Evolutionary conservation across 2,888 invertebrate species (phyloP).

Genomic region (Leptura quadrifasciata): DNA sequence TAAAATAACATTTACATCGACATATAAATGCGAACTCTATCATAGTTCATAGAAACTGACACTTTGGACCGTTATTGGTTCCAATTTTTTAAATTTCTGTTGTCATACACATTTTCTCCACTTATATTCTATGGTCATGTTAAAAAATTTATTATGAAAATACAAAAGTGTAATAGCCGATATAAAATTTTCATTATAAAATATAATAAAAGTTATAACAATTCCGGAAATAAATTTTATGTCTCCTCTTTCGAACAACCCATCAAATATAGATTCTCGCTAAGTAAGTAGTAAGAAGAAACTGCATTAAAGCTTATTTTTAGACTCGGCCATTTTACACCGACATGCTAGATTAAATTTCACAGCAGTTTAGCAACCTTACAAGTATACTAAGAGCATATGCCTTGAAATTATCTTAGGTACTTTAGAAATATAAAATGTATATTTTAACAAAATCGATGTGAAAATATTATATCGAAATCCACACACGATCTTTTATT

Average conservation of each 20-base stretch:
- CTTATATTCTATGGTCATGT: too few species aligned
- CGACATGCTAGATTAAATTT: conserved; percentile 48
- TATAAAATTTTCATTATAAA: background rate
- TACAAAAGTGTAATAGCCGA: background rate
- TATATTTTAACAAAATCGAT: too few species aligned
- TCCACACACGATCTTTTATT: too few species aligned
- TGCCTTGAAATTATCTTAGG: conserved; percentile 44
- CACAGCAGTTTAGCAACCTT: conserved; percentile 47
- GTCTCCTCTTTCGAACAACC: conserved; percentile 4
- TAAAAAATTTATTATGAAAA: too few species aligned
- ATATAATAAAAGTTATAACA: conserved; percentile 10
- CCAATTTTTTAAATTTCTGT: too few species aligned
- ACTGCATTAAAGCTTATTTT: conserved; percentile 31
- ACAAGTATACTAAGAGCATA: conserved; percentile 37
- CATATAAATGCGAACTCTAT: too few species aligned
- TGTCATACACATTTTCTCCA: too few species aligned
- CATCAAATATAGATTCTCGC: conserved; percentile 26
- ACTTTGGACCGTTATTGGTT: too few species aligned
- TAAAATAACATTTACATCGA: too few species aligned
- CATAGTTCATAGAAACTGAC: too few species aligned
- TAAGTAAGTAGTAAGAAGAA: conserved; percentile 23
- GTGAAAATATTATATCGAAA: too few species aligned
- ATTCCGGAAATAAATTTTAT: conserved; percentile 15
- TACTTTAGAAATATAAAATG: background rate
- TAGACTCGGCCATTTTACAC: conserved; percentile 40